Evolutionary conservation across 1,140 invertebrate genomes (phyloP).

Genomic region (Nylanderia fulva): DNA sequence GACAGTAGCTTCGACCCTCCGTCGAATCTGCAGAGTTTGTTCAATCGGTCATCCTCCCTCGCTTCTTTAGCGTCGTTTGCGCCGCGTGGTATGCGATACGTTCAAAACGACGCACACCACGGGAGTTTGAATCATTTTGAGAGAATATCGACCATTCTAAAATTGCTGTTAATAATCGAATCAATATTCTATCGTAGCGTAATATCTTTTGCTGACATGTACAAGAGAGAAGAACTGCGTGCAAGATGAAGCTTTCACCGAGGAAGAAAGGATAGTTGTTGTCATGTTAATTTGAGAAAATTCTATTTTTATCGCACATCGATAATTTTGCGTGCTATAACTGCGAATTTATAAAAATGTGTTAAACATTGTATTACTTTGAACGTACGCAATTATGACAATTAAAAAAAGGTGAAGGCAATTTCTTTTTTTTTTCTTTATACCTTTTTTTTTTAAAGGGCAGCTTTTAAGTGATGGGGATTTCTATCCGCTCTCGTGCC

Average conservation of each 20-base stretch:
- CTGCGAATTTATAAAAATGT: neutral
- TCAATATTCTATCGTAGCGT: neutral
- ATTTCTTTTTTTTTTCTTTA: neutral
- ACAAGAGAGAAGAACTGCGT: neutral
- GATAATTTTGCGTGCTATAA: neutral
- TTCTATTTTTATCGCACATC: neutral
- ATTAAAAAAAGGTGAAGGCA: neutral
- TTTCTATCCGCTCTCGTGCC: conserved; percentile 12
- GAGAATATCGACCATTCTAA: conserved; percentile 7
- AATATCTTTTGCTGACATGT: neutral
- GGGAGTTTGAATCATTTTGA: conserved; percentile 54
- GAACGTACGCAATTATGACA: no score
- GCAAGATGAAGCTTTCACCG: neutral
- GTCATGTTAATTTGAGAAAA: neutral
- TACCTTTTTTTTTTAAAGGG: neutral
- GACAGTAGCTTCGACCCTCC: conserved; percentile 67
- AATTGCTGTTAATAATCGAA: conserved; percentile 32
- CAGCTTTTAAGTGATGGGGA: neutral
- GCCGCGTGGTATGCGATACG: conserved; percentile 8
- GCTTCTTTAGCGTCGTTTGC: conserved; percentile 62
- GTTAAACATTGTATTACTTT: neutral
- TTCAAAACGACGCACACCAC: conserved; percentile 17
- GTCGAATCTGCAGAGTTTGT: conserved; percentile 62
- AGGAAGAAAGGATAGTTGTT: neutral
- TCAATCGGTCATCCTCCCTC: conserved; percentile 74